These are phyloP conservation scores for Thereuonema tuberculata DNA, from an alignment of 1,140 invertebrate species.

Conservation along the genomic window DNA sequence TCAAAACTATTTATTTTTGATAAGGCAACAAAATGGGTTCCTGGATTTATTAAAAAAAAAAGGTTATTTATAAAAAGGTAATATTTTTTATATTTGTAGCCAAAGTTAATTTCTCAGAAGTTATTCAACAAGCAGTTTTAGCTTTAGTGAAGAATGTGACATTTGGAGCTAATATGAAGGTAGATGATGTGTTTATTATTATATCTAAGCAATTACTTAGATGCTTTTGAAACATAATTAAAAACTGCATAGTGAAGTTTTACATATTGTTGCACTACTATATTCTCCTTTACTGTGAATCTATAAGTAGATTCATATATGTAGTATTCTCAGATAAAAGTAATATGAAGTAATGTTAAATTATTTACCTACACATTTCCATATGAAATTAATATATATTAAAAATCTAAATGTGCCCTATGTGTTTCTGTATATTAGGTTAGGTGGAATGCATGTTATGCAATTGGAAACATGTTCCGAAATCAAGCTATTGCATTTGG, in stretches of 20 bases:
- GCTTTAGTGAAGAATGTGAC: constrained; percentile 50
- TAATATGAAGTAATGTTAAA: too few relatives aligned
- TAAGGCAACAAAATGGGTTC: too few relatives aligned
- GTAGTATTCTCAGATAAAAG: too few relatives aligned
- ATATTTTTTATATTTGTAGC: background rate
- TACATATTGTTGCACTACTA: too few relatives aligned
- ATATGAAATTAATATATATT: too few relatives aligned
- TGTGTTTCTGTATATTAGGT: constrained; percentile 36
- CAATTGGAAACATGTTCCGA: constrained; percentile 57
- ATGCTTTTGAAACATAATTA: too few relatives aligned
- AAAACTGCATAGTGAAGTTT: too few relatives aligned
- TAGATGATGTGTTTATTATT: constrained; percentile 21
- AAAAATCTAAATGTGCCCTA: constrained; percentile 3
- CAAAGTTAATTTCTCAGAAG: constrained; percentile 14
- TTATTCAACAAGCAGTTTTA: constrained; percentile 37
- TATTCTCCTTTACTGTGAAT: too few relatives aligned
- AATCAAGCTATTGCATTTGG: constrained; percentile 43
- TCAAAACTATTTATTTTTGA: too few relatives aligned
- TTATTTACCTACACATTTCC: too few relatives aligned
- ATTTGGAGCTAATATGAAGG: constrained; percentile 60
- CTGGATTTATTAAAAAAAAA: constrained; percentile 22
- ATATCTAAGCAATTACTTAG: too few relatives aligned
- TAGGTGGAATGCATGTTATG: constrained; percentile 81
- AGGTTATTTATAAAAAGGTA: background rate
- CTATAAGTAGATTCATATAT: too few relatives aligned